Conservation (phyloP, 2,888 invertebrate genomes). For the Eupithecia dodoneata region DNA sequence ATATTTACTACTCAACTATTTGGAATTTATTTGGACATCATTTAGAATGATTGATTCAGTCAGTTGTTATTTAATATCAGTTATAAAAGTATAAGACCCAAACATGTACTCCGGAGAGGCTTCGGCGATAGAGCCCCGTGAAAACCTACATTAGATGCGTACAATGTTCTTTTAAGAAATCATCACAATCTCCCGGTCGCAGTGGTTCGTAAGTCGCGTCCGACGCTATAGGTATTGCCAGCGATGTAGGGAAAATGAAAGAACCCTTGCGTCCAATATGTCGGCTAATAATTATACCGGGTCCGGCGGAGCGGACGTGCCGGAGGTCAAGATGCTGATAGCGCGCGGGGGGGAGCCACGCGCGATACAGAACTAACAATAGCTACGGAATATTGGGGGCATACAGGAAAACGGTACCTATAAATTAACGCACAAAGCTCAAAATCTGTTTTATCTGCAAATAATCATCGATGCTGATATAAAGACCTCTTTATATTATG, state of each 20-base stretch:
- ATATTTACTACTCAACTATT: too few relatives aligned
- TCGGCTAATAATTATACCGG: conserved; percentile 55
- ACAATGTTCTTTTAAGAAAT: background rate
- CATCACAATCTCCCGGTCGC: background rate
- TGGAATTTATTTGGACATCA: background rate
- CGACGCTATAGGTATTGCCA: conserved; percentile 26
- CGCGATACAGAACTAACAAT: background rate
- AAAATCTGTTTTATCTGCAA: background rate
- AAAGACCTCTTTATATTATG: background rate
- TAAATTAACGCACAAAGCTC: background rate
- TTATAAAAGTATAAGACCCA: too few relatives aligned
- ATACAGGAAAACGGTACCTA: background rate
- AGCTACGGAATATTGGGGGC: background rate
- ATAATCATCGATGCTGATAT: background rate
- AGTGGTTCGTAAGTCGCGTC: conserved; percentile 33
- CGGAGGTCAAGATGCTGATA: conserved; percentile 29
- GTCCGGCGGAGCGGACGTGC: conserved; percentile 43
- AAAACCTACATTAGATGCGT: background rate
- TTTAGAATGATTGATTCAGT: too few relatives aligned
- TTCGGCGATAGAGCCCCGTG: background rate
- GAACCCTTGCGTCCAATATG: conserved; percentile 55
- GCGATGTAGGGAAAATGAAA: conserved; percentile 52
- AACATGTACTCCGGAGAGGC: background rate
- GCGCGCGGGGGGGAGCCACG: background rate
- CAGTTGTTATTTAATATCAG: too few relatives aligned